Evolutionary conservation across 2,888 invertebrate genomes (phyloP), one percentile per base, ranked within the genome.

Genomic region (Athripsodes cinereus): DNA sequence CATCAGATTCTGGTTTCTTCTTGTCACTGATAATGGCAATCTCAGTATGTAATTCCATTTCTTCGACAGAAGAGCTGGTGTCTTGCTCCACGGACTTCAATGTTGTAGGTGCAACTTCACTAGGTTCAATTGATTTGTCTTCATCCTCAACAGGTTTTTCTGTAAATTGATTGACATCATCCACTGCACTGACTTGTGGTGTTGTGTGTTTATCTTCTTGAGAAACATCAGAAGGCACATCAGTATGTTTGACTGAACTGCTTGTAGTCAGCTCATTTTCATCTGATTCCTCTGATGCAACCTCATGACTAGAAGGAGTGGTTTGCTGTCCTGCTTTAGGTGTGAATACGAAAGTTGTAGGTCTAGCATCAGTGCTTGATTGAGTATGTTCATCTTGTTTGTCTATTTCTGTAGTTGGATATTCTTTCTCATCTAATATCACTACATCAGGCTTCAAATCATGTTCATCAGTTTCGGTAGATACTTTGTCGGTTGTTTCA

Each of bases 1-100:
- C 60, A 40, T 13, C 22, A 62, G 58, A 52, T 16, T 40, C 40
- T 48, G 56, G 58, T 22, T 57, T 47, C 54, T 58, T 63, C 10
- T 63, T 49, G 13, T 63, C 61, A 51, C 62, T 60, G 55, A 5
- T 2, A 3, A n/a, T 13, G 13, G 16, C 16, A 13, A 5, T 40
- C 16, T 40, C 40, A 40, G 40, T 40, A 13, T 40, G 40, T n/a
- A 40, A 13, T 13, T 40, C 40, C 16, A 40, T 40, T 63, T 62
- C 52, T 62, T 22, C 55, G 16, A 21, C 19, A 13, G 31, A 34
- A 22, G 22, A 3, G 31, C 10, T 49, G n/a, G 49, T 44, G 16
- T 26, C 49, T 54, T 58, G 44, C 26, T 60, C 51, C 40, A 44
- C 22, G 5, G 20, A 48, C 5, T 19, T 48, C 6, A 48, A 8